phyloP scores from a whole-genome alignment of 2,797 vertebrate species.

The Morus bassanus region DNA sequence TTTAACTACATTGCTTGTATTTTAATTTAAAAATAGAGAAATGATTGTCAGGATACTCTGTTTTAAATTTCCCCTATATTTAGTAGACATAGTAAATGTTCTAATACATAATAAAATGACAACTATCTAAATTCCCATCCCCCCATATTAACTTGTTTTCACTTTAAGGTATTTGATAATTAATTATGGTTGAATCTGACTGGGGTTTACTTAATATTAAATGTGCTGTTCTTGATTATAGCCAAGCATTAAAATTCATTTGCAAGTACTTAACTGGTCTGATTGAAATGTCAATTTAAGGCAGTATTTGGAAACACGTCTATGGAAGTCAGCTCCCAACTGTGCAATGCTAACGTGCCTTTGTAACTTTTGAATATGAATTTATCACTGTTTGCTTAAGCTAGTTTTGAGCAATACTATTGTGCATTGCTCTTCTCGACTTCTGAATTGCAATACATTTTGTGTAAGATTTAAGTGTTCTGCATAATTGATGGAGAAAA shows the following conservation, averaged over 20 bases:
- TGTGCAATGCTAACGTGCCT: background rate
- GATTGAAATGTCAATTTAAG: background rate
- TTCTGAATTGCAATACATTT: background rate
- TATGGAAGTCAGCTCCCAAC: background rate
- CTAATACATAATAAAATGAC: background rate
- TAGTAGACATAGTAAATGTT: background rate
- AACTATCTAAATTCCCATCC: background rate
- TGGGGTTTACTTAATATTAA: background rate
- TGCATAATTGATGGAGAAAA: background rate
- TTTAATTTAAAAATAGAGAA: background rate
- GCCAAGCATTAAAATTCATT: background rate
- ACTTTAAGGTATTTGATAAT: background rate
- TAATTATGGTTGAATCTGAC: background rate
- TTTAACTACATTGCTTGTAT: background rate
- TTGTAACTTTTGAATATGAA: background rate
- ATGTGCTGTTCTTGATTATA: background rate
- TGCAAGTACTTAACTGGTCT: background rate
- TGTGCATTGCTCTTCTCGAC: background rate
- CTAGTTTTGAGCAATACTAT: background rate
- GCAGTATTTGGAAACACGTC: background rate
- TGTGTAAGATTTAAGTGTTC: background rate
- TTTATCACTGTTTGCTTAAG: background rate
- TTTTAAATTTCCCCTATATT: background rate
- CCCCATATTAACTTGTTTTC: background rate
- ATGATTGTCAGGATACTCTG: background rate